phyloP scores from a whole-genome alignment of 2,797 vertebrate species.

The Lagorchestes hirsutus region DNA sequence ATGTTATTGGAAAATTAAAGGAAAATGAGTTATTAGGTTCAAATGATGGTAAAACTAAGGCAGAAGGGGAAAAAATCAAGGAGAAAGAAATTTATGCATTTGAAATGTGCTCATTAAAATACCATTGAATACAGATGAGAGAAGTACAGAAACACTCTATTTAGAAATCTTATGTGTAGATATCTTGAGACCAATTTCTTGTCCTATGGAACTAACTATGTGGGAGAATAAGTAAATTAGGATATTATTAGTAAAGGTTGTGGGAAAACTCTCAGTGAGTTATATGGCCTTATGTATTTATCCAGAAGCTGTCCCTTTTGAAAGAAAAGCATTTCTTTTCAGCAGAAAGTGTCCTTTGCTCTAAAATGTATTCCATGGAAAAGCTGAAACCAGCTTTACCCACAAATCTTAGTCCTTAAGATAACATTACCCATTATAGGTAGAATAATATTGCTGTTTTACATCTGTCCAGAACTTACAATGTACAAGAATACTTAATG shows the following conservation, averaged over 20 bases:
- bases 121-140: conserved; percentile 26
- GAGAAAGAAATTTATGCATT: conserved; percentile 36
- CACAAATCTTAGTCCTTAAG: conserved; percentile 11
- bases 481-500: background rate
- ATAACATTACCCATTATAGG: conserved; percentile 1
- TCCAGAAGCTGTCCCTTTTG: conserved; percentile 21
- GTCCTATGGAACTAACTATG: conserved; percentile 25
- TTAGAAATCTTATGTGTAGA: conserved; percentile 38
- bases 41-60: background rate
- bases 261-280: conserved; percentile 44
- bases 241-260: conserved; percentile 37
- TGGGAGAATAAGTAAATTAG: conserved; percentile 41
- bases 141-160: conserved; percentile 34
- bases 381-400: background rate
- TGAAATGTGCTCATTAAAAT: background rate
- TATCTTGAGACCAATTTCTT: conserved; percentile 38
- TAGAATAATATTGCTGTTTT: conserved; percentile 21
- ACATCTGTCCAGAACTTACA: background rate
- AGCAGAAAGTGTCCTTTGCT: conserved; percentile 9
- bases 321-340: conserved; percentile 51
- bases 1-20: conserved; percentile 10
- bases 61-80: conserved; percentile 42
- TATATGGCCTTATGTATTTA: conserved; percentile 32
- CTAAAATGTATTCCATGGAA: conserved; percentile 35
- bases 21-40: conserved; percentile 58